These are phyloP conservation scores for Sinotaia quadrata DNA, from an alignment of 2,888 invertebrate genomes.

Conservation along the genomic window DNA sequence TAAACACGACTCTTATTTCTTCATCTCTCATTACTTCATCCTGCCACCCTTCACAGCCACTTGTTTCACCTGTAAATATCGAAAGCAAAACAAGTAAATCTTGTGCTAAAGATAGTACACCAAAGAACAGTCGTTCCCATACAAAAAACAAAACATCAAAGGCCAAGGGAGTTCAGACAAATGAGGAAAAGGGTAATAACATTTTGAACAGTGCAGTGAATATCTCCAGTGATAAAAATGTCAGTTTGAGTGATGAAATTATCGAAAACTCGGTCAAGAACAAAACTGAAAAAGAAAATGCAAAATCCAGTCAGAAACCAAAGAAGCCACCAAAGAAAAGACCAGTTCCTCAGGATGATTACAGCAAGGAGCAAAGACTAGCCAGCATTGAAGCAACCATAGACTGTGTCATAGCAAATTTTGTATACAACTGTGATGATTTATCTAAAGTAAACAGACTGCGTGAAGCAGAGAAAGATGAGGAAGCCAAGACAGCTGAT, in stretches of 20 bases:
- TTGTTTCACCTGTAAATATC: not conserved
- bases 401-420: slow-evolving; percentile 34
- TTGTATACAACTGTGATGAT: slow-evolving; percentile 31
- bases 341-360: slow-evolving; percentile 30
- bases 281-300: not conserved
- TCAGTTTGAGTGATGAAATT: not conserved
- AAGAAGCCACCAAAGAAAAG: slow-evolving; percentile 31
- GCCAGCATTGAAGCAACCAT: slow-evolving; percentile 28
- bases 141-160: not conserved
- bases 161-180: not conserved
- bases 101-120: slow-evolving; percentile 6
- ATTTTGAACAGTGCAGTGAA: not conserved
- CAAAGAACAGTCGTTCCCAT: not conserved
- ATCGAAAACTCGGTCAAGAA: not conserved
- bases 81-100: not conserved
- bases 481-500: not conserved
- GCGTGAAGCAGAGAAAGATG: slow-evolving; percentile 5
- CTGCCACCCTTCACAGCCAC: not conserved
- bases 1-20: not conserved
- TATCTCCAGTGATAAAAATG: not conserved
- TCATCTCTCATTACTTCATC: not conserved
- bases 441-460: slow-evolving; percentile 7
- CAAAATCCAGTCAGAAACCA: slow-evolving; percentile 16
- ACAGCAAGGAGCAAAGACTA: slow-evolving; percentile 22
- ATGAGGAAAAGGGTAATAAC: slow-evolving; percentile 19